A percentile compares a stretch with the other conserved stretches of the same genome.
phyloP scores from a whole-genome alignment of 2,113 vertebrate genomes.

The Cyphomyrus plagiostoma region DNA sequence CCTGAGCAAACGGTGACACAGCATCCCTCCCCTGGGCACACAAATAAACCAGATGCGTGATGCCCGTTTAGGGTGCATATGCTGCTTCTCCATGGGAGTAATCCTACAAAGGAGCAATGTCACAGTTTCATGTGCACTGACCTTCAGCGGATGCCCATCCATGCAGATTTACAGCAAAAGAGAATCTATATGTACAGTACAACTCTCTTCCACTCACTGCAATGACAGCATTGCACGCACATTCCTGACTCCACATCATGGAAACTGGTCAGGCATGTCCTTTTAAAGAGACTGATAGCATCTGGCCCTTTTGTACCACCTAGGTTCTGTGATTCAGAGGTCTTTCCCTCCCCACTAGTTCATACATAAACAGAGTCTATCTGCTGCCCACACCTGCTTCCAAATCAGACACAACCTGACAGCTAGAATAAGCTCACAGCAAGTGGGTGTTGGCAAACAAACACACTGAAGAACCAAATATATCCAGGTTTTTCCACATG shows the following conservation, averaged over 20 bases:
- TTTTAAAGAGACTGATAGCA: background rate
- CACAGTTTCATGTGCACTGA: background rate
- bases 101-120: background rate
- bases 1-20: background rate
- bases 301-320: background rate
- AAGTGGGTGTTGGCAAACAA: slow-evolving; percentile 11
- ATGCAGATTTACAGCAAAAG: background rate
- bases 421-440: slow-evolving; percentile 17
- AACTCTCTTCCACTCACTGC: background rate
- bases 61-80: background rate
- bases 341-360: slow-evolving; percentile 1
- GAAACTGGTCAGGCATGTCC: background rate
- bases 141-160: background rate
- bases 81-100: background rate
- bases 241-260: background rate
- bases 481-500: background rate
- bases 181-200: background rate
- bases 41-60: background rate
- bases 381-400: slow-evolving; percentile 20
- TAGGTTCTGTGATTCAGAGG: slow-evolving; percentile 12
- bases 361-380: slow-evolving; percentile 15
- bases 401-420: slow-evolving; percentile 11
- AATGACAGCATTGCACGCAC: background rate
- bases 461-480: background rate
- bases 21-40: background rate